Conservation (phyloP, 2,797 vertebrate genomes). For the Sebastiscus tertius region DNA sequence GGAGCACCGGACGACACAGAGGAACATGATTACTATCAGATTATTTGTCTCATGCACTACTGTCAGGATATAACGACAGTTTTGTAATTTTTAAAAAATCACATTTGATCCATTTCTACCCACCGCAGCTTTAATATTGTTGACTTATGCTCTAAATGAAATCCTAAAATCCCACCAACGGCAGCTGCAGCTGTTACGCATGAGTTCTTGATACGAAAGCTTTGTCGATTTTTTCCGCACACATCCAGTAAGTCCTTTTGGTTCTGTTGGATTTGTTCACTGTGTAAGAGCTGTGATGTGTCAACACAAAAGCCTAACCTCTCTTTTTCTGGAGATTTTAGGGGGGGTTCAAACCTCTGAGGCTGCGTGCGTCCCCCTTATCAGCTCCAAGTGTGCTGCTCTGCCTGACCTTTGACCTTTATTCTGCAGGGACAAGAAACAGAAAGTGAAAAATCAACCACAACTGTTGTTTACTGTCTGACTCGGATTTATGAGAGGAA, state of each 20-base stretch:
- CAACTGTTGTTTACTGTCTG: conserved; percentile 7
- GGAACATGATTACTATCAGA: too few relatives aligned
- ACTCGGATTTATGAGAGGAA: conserved; percentile 6
- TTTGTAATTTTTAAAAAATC: too few relatives aligned
- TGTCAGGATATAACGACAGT: too few relatives aligned
- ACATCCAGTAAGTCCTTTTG: not conserved
- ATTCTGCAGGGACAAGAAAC: not conserved
- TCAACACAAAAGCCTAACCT: not conserved
- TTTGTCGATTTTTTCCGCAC: not conserved
- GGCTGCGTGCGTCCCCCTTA: too few relatives aligned
- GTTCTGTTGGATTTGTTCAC: not conserved
- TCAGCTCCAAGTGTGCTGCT: not conserved
- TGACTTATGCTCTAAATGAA: not conserved
- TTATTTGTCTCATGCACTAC: too few relatives aligned
- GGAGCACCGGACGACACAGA: too few relatives aligned
- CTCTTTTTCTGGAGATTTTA: not conserved
- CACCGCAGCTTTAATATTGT: not conserved
- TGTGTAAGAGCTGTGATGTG: not conserved
- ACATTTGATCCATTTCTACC: too few relatives aligned
- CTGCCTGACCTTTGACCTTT: conserved; percentile 14
- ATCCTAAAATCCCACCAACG: conserved; percentile 6
- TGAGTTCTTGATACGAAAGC: conserved; percentile 9
- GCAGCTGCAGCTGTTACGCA: conserved; percentile 3
- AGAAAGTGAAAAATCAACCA: not conserved
- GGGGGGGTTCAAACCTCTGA: not conserved